Percentiles rank a stretch among this genome's conserved stretches.
phyloP scores from a whole-genome alignment of 2,797 vertebrate species.

The Scolopax rusticola region DNA sequence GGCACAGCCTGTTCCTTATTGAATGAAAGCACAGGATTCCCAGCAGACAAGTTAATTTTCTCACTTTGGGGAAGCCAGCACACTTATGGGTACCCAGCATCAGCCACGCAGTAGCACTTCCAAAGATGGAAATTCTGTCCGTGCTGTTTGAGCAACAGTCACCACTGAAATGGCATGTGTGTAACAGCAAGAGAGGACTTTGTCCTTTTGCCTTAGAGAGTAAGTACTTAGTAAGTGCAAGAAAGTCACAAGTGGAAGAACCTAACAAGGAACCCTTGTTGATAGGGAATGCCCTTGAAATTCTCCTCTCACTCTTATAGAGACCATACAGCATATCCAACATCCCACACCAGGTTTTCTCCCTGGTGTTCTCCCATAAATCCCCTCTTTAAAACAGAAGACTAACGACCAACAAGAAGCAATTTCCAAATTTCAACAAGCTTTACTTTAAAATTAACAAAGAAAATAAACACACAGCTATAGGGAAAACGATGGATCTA shows the following conservation, averaged over 20 bases:
- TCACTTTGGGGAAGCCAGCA: background rate
- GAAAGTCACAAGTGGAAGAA: background rate
- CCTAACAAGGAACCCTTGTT: background rate
- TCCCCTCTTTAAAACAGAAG: background rate
- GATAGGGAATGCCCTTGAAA: background rate
- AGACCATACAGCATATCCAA: accelerated
- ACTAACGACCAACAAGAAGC: background rate
- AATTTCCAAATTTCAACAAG: background rate
- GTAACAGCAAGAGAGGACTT: background rate
- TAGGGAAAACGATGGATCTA: background rate
- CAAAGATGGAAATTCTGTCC: conserved; percentile 63
- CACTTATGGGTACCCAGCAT: background rate
- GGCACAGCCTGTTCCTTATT: accelerated
- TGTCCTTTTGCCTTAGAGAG: background rate
- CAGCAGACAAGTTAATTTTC: background rate
- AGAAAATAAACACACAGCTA: background rate
- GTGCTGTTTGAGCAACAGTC: background rate
- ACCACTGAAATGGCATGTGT: background rate
- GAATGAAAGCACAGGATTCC: background rate
- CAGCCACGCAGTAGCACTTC: background rate
- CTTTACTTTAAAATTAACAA: conserved; percentile 37
- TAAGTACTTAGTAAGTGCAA: background rate
- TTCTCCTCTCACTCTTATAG: accelerated
- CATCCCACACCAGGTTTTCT: background rate
- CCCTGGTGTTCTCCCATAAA: background rate